Evolutionary conservation across 1,140 invertebrate species (phyloP), one percentile per base, ranked within the genome.

Genomic region (Chymomyza costata): DNA sequence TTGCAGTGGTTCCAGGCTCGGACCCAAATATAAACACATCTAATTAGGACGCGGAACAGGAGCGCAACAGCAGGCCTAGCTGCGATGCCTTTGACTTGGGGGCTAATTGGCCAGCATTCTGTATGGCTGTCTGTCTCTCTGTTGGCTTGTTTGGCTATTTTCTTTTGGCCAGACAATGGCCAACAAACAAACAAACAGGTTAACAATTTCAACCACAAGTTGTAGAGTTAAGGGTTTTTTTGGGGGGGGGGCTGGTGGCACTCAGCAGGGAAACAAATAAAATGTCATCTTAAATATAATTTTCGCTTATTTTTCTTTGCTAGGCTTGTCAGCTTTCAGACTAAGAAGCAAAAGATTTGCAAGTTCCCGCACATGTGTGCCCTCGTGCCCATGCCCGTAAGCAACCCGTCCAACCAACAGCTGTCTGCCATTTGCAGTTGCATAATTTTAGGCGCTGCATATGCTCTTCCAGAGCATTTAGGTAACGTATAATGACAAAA

Each of bases 231-330:
- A 34, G n/a, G 6, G 13, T 13, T 3, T 10, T 34, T 34, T 13
- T n/a, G 8, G 21, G 3, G 21, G 8, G 21, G 21, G 3, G 21
- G 21, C 21, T 5, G 8, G 21, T 5, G 21, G 21, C 21, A 32
- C 18, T 19, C 11, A 43, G 47, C 46, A 45, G 25, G 28, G 14
- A 46, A 5, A 8, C 49, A 65, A 51, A 66, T 61, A 74, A 74
- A 71, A 74, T 80, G 73, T 80, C 73, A 73, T 81, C 73, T 80
- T 80, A 80, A 80, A 80, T 80, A 81, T 80, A 80, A 80, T 78
- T 78, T 78, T 78, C 60, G 64, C 67, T 63, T 64, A 60, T 65
- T 73, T 67, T 80, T 65, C 59, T 57, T 62, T 59, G 41, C 63
- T 38, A 8, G 32, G 30, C 34, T 30, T 45, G 30, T 37, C 7